Evolutionary conservation across 2,888 invertebrate genomes (phyloP).

Genomic region (Stenodema calcarata): DNA sequence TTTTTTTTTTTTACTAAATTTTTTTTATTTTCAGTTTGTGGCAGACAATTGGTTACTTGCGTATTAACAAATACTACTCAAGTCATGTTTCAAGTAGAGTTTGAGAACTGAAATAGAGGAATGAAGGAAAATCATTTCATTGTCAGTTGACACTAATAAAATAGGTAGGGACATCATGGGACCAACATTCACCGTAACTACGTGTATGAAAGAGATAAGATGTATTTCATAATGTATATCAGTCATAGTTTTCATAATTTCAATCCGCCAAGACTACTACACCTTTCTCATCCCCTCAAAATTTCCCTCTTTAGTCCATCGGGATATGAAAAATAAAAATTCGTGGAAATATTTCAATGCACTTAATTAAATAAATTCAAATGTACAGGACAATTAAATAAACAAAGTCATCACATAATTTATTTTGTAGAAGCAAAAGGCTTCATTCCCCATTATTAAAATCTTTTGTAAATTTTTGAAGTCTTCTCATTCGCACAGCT

Average conservation of each 20-base stretch:
- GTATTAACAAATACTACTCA: no score
- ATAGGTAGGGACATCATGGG: neutral
- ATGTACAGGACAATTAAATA: constrained; percentile 18
- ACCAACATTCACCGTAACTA: neutral
- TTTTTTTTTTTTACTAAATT: no score
- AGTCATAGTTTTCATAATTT: neutral
- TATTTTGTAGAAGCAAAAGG: neutral
- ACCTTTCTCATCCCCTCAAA: neutral
- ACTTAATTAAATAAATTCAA: neutral
- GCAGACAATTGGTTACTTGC: no score
- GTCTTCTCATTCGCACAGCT: constrained; percentile 7
- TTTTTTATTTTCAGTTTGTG: no score
- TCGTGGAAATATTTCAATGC: constrained; percentile 14
- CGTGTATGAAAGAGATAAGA: neutral
- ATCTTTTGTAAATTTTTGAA: neutral
- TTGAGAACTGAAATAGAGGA: no score
- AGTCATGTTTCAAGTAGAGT: no score
- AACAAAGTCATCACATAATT: constrained; percentile 23
- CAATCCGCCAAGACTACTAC: neutral
- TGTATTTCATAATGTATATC: neutral
- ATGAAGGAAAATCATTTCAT: neutral
- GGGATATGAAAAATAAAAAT: neutral
- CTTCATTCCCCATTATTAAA: neutral
- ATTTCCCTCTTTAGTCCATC: neutral
- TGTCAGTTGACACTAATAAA: neutral